phyloP scores from a whole-genome alignment of 2,113 vertebrate genomes.

The Panthera uncia region DNA sequence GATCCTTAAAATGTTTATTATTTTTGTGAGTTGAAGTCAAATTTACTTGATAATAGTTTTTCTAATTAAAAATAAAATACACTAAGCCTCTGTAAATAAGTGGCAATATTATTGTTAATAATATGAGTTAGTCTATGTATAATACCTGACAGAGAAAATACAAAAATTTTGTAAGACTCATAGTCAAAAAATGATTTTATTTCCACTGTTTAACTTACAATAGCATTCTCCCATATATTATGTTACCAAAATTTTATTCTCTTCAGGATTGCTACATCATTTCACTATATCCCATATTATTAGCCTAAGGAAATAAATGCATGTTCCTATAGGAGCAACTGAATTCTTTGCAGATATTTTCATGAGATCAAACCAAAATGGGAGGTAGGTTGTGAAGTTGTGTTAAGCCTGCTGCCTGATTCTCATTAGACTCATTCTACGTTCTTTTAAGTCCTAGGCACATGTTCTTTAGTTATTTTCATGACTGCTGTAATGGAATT shows the following conservation, averaged over 20 bases:
- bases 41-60: not conserved
- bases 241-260: not conserved
- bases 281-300: not conserved
- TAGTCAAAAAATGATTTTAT: not conserved
- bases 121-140: not conserved
- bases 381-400: not conserved
- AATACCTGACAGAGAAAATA: not conserved
- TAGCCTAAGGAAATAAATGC: not conserved
- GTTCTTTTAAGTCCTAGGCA: constrained; percentile 48
- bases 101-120: not conserved
- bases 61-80: constrained; percentile 18
- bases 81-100: not conserved
- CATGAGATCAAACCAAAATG: constrained; percentile 1
- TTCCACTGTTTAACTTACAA: not conserved
- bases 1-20: not conserved
- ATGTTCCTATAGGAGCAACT: not conserved
- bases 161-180: not conserved
- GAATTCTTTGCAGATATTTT: constrained; percentile 16
- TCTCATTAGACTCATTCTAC: constrained; percentile 1
- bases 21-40: constrained; percentile 23
- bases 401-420: constrained; percentile 35
- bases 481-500: constrained; percentile 56
- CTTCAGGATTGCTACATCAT: constrained; percentile 25
- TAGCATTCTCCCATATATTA: not conserved
- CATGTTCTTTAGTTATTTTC: constrained; percentile 40